phyloP scores from a whole-genome alignment of 2,113 vertebrate species.

The Halichoerus grypus region DNA sequence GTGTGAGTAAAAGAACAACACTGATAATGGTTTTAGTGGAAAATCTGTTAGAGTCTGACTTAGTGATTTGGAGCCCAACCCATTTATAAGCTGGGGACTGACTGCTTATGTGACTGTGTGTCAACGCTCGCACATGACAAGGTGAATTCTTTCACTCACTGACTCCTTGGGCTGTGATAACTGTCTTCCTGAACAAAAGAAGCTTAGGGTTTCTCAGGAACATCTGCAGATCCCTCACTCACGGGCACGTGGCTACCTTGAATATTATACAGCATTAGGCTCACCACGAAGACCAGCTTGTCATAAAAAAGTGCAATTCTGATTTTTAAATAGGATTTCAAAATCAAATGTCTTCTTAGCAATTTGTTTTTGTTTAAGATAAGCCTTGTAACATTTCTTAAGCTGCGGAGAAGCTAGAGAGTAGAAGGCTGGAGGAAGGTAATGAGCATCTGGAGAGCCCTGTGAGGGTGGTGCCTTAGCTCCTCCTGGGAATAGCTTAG shows the following conservation, averaged over 20 bases:
- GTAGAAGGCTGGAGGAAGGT: not conserved
- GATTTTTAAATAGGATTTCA: slow-evolving; percentile 34
- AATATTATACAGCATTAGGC: not conserved
- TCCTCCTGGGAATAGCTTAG: not conserved
- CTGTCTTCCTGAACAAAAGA: not conserved
- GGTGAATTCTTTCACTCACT: not conserved
- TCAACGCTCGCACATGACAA: not conserved
- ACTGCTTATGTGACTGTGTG: not conserved
- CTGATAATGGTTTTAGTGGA: not conserved
- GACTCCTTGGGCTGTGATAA: not conserved
- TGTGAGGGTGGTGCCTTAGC: not conserved
- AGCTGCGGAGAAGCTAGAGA: not conserved
- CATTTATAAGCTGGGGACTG: not conserved
- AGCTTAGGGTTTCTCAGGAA: not conserved
- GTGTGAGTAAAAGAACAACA: not conserved
- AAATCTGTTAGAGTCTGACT: not conserved
- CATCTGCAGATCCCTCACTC: not conserved
- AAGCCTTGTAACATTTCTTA: not conserved
- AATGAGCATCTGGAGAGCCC: not conserved
- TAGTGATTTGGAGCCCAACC: not conserved
- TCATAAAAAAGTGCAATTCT: not conserved
- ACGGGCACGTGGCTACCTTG: not conserved
- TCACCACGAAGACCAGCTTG: not conserved
- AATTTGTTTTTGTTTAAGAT: not conserved
- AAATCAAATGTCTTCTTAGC: not conserved